phyloP scores from a whole-genome alignment of 2,888 invertebrate genomes.

The Epinotia ramella region DNA sequence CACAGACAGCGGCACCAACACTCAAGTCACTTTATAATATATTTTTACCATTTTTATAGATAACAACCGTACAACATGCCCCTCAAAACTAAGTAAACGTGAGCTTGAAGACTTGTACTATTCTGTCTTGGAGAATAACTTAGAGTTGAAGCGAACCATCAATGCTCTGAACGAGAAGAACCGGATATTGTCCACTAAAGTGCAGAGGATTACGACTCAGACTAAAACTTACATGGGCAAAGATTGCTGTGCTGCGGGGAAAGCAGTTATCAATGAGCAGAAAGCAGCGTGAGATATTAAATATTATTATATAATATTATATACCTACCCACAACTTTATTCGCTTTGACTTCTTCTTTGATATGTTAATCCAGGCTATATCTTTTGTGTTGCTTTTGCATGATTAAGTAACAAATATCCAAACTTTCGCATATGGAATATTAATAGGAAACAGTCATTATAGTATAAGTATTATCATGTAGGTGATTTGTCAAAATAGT shows the following conservation, averaged over 20 bases:
- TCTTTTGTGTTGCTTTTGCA: too few relatives aligned
- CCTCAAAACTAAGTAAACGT: slow-evolving; percentile 85
- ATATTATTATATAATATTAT: background rate
- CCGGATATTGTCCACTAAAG: slow-evolving; percentile 63
- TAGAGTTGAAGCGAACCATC: slow-evolving; percentile 86
- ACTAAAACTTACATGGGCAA: slow-evolving; percentile 56
- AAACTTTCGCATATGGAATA: too few relatives aligned
- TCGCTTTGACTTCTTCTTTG: too few relatives aligned
- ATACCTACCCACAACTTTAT: too few relatives aligned
- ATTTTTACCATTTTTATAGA: slow-evolving; percentile 53
- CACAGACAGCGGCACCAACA: too few relatives aligned
- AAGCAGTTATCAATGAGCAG: slow-evolving; percentile 64
- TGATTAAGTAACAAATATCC: too few relatives aligned
- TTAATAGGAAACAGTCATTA: too few relatives aligned
- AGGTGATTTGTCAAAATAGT: too few relatives aligned
- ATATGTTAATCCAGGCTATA: too few relatives aligned
- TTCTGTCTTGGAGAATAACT: slow-evolving; percentile 85
- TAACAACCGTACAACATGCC: slow-evolving; percentile 60
- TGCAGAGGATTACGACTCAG: slow-evolving; percentile 65
- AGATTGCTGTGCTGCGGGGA: slow-evolving; percentile 62
- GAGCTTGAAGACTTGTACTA: slow-evolving; percentile 89
- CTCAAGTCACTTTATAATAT: background rate
- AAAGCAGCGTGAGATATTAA: slow-evolving; percentile 66
- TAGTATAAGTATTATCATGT: too few relatives aligned
- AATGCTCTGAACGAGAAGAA: slow-evolving; percentile 85